Evolutionary conservation across 1,140 invertebrate species (phyloP).

Genomic region (Lepidurus arcticus): DNA sequence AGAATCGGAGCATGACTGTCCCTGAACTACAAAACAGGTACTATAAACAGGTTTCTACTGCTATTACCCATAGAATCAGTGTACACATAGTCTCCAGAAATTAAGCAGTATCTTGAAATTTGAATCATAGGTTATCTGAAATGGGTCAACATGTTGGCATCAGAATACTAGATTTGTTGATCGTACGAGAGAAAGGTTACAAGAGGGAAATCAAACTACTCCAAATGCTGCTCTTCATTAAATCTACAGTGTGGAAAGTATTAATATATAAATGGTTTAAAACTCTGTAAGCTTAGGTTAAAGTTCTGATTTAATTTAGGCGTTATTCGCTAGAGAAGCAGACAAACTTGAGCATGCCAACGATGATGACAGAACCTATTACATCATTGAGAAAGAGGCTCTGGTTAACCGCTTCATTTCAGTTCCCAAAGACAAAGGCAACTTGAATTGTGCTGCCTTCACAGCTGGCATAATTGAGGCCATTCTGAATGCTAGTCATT

Average conservation of each 20-base stretch:
- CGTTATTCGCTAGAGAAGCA: constrained; percentile 93
- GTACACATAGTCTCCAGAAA: constrained; percentile 25
- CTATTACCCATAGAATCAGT: neutral
- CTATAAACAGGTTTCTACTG: constrained; percentile 38
- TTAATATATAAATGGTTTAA: constrained; percentile 35
- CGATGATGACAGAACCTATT: constrained; percentile 95
- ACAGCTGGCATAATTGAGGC: constrained; percentile 97
- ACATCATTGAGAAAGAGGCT: constrained; percentile 97
- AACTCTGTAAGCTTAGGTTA: constrained; percentile 30
- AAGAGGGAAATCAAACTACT: constrained; percentile 94
- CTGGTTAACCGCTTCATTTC: constrained; percentile 96
- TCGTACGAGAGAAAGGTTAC: constrained; percentile 83
- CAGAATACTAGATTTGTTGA: constrained; percentile 86
- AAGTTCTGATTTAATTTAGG: constrained; percentile 51
- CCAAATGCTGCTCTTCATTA: constrained; percentile 92
- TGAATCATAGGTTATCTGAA: constrained; percentile 68
- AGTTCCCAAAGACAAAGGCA: constrained; percentile 95
- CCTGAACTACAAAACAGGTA: constrained; percentile 90
- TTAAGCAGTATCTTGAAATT: constrained; percentile 35
- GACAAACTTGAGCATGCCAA: constrained; percentile 98
- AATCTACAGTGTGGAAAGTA: constrained; percentile 94
- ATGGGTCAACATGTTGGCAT: constrained; percentile 92
- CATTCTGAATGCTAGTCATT: constrained; percentile 86
- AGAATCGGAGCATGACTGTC: constrained; percentile 90
- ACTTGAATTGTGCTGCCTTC: constrained; percentile 96